Evolutionary conservation across 2,888 invertebrate genomes (phyloP).

Genomic region (Choreutis nemorana): DNA sequence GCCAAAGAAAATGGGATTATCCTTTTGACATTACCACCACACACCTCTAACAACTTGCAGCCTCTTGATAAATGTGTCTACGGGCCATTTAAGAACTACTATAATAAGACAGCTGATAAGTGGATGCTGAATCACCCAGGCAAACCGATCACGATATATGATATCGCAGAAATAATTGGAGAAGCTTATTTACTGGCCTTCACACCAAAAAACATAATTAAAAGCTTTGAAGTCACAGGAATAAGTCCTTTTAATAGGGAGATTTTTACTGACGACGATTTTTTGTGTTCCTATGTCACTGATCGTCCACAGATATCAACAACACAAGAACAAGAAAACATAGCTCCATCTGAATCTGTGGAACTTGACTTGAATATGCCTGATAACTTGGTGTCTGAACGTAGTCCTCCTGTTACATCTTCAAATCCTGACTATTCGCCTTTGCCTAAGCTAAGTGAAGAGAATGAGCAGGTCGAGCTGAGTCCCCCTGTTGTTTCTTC

Average conservation of each 20-base stretch:
- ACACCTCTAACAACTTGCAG: constrained; percentile 21
- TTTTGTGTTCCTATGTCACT: constrained; percentile 7
- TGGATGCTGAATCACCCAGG: constrained; percentile 12
- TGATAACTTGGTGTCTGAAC: too few relatives aligned
- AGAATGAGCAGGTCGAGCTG: too few relatives aligned
- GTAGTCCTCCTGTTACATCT: too few relatives aligned
- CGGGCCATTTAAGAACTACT: constrained; percentile 14
- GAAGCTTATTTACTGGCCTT: constrained; percentile 11
- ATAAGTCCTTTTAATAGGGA: constrained; percentile 11
- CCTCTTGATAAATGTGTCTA: constrained; percentile 20
- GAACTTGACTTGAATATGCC: too few relatives aligned
- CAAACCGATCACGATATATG: constrained; percentile 23
- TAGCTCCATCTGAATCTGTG: too few relatives aligned
- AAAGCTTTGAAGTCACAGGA: constrained; percentile 10
- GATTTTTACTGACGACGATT: constrained; percentile 11
- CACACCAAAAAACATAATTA: constrained; percentile 10
- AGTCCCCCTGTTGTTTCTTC: too few relatives aligned
- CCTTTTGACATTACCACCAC: constrained; percentile 20
- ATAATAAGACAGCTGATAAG: constrained; percentile 12
- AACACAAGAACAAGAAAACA: too few relatives aligned
- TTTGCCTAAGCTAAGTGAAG: too few relatives aligned
- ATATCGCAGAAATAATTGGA: constrained; percentile 16
- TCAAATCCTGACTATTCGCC: too few relatives aligned
- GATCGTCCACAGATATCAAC: constrained; percentile 7
- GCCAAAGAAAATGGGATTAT: constrained; percentile 11